Evolutionary conservation across 2,888 invertebrate species (phyloP).

Genomic region (Meta bourneti): DNA sequence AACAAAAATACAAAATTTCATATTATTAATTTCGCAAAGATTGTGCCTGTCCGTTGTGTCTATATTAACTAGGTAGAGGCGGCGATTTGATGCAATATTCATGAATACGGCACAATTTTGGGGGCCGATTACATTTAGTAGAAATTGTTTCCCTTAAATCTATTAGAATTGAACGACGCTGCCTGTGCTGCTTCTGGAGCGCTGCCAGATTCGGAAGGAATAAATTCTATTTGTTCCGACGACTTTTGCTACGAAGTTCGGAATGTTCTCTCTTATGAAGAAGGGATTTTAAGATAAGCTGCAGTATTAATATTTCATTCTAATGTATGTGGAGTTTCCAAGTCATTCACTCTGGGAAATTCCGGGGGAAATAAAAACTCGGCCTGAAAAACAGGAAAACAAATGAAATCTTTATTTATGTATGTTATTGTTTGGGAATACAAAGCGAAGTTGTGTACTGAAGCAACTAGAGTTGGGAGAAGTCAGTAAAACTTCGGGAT

Average conservation of each 20-base stretch:
- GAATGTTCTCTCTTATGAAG: not conserved
- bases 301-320: conserved; percentile 16
- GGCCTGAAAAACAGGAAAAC: not conserved
- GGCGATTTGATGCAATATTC: conserved; percentile 57
- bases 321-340: conserved; percentile 7
- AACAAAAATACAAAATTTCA: conserved; percentile 8
- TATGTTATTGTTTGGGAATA: not conserved
- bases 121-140: conserved; percentile 43
- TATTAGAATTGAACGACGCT: conserved; percentile 50
- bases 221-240: conserved; percentile 31
- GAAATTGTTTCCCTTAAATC: conserved; percentile 59
- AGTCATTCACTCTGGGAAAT: not conserved
- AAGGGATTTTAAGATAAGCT: not conserved
- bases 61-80: conserved; percentile 35
- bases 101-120: conserved; percentile 32
- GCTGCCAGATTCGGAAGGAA: conserved; percentile 10
- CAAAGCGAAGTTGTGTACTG: not conserved
- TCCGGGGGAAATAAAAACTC: not conserved
- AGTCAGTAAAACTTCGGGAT: not conserved
- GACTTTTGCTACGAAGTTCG: not conserved
- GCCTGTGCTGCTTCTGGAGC: conserved; percentile 17
- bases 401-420: not conserved
- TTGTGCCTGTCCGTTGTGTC: conserved; percentile 7
- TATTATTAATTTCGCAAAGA: conserved; percentile 53
- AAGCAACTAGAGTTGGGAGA: not conserved